phyloP scores from a whole-genome alignment of 92 coral and sea anemone genomes.

The Epizoanthus illoricatus region DNA sequence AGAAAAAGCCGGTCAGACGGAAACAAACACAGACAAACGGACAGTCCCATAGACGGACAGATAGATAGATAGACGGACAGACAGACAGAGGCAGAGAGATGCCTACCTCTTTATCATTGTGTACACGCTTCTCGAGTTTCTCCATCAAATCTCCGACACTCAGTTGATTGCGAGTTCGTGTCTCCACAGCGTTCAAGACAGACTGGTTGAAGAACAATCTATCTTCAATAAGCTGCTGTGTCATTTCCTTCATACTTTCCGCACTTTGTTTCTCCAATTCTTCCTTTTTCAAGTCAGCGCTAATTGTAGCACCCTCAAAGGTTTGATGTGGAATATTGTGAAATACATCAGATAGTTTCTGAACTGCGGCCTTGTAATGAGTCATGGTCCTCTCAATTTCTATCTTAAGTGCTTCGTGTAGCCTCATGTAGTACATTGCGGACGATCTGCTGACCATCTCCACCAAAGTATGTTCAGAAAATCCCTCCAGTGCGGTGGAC shows the following conservation, averaged over 20 bases:
- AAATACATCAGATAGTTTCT: slow-evolving; percentile 59
- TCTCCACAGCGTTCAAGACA: slow-evolving; percentile 70
- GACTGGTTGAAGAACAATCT: slow-evolving; percentile 78
- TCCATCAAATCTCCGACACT: slow-evolving; percentile 63
- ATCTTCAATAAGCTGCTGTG: slow-evolving; percentile 72
- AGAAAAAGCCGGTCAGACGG: too few relatives aligned
- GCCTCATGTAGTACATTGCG: slow-evolving; percentile 55
- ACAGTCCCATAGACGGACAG: too few relatives aligned
- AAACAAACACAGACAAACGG: too few relatives aligned
- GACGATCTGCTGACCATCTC: slow-evolving; percentile 71
- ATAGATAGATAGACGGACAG: too few relatives aligned
- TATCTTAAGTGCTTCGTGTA: slow-evolving; percentile 74
- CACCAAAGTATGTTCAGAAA: slow-evolving; percentile 67
- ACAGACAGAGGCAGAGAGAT: not conserved
- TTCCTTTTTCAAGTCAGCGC: slow-evolving; percentile 39
- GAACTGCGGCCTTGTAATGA: slow-evolving; percentile 65
- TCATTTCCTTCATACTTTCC: slow-evolving; percentile 60
- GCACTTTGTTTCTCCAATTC: slow-evolving; percentile 54
- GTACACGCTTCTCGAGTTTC: slow-evolving; percentile 72
- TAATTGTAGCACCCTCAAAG: slow-evolving; percentile 43
- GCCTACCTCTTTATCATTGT: slow-evolving; percentile 82
- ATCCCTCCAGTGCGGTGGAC: slow-evolving; percentile 60
- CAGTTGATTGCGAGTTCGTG: slow-evolving; percentile 62
- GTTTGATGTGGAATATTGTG: slow-evolving; percentile 57
- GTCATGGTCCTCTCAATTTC: slow-evolving; percentile 67